Percentiles rank a stretch among this genome's conserved stretches.
phyloP scores from a whole-genome alignment of 2,113 vertebrate genomes.

The Protobothrops flavoviridis region DNA sequence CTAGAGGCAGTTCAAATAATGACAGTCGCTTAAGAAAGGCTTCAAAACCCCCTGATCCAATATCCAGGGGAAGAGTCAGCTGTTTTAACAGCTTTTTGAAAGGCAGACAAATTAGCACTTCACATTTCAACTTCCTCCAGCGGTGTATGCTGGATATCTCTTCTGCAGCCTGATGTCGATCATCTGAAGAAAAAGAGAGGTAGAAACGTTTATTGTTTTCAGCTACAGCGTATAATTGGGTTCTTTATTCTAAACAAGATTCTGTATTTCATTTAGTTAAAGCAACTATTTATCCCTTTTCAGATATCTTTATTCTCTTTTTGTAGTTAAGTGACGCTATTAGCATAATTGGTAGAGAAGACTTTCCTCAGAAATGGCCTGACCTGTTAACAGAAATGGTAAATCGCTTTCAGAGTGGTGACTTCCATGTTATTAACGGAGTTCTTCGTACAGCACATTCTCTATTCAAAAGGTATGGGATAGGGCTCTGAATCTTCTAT shows the following conservation, averaged over 20 bases:
- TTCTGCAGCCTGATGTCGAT: background rate
- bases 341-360: constrained; percentile 96
- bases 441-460: constrained; percentile 96
- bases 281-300: background rate
- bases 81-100: background rate
- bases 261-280: background rate
- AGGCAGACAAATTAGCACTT: background rate
- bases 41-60: background rate
- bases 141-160: background rate
- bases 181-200: background rate
- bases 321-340: constrained; percentile 94
- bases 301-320: background rate
- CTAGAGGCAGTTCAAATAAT: background rate
- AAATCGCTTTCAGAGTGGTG: constrained; percentile 93
- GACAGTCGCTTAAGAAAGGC: background rate
- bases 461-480: constrained; percentile 89
- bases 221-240: background rate
- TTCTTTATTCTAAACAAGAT: background rate
- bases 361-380: constrained; percentile 98
- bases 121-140: background rate
- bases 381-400: constrained; percentile 97
- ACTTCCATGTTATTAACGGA: constrained; percentile 97
- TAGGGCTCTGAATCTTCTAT: fast-evolving
- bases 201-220: background rate
- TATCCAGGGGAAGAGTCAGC: background rate